Conservation (phyloP, 2,113 vertebrate species). For the Edolisoma coerulescens region DNA sequence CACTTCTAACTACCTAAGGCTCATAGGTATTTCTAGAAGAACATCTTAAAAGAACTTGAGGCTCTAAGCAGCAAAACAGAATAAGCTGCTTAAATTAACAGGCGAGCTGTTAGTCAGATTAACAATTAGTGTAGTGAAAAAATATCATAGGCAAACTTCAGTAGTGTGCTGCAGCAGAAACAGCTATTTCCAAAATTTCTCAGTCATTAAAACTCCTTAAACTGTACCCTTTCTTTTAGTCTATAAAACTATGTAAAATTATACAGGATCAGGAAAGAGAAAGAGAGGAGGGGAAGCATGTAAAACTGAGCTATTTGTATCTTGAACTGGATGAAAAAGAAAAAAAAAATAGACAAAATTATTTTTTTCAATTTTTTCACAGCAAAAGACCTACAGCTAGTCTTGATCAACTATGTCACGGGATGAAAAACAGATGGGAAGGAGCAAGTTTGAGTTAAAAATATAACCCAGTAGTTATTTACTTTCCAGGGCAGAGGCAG, state of each 20-base stretch:
- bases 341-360: neutral
- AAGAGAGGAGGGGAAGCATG: neutral
- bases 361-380: neutral
- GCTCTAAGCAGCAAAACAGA: neutral
- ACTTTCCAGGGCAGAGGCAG: neutral
- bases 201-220: neutral
- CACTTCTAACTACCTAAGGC: neutral
- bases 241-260: neutral
- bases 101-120: neutral
- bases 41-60: neutral
- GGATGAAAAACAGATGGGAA: neutral
- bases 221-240: neutral
- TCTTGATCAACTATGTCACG: neutral
- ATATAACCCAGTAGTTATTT: neutral
- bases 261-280: neutral
- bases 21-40: conserved; percentile 5
- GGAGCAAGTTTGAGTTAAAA: neutral
- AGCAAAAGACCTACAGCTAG: neutral
- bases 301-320: neutral
- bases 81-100: neutral
- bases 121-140: neutral
- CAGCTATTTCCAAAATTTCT: neutral
- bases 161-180: neutral
- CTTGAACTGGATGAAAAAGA: neutral
- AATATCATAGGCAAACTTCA: neutral